Percentiles rank a stretch among this genome's conserved stretches.
These are phyloP conservation scores for Phoeniculus purpureus DNA, from an alignment of 2,797 vertebrate genomes.

Conservation along the genomic window DNA sequence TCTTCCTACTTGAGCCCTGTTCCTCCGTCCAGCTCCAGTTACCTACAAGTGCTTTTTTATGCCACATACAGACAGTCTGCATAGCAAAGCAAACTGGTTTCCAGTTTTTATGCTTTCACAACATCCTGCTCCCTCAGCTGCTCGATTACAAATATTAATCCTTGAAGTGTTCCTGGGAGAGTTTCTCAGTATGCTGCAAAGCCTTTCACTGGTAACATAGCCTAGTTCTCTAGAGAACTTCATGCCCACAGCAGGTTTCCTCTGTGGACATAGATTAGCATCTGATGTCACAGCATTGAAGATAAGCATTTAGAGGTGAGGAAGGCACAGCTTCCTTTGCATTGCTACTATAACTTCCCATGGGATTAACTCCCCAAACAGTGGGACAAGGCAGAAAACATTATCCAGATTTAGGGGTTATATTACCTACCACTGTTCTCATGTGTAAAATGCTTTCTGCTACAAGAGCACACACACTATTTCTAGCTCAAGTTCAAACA, in stretches of 20 bases:
- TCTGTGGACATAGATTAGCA: not conserved
- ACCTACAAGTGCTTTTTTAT: not conserved
- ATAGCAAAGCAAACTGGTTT: not conserved
- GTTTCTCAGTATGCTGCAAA: not conserved
- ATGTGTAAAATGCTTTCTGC: not conserved
- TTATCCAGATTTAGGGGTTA: not conserved
- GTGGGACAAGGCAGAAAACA: not conserved
- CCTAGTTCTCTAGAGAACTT: not conserved
- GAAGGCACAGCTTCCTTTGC: not conserved
- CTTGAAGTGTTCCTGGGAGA: not conserved
- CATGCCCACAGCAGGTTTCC: not conserved
- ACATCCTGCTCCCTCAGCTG: not conserved
- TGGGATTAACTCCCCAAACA: not conserved
- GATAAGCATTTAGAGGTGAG: not conserved
- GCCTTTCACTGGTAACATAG: not conserved
- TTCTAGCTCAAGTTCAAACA: not conserved
- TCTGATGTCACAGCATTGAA: rapidly evolving
- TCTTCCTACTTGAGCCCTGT: not conserved
- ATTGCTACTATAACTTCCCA: not conserved
- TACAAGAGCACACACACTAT: not conserved
- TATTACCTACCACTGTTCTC: not conserved
- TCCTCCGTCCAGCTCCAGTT: not conserved
- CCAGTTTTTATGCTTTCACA: not conserved
- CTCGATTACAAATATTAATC: not conserved
- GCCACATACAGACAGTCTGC: not conserved